Evolutionary conservation across 2,888 invertebrate genomes (phyloP).

Genomic region (Trachelus stipa): DNA sequence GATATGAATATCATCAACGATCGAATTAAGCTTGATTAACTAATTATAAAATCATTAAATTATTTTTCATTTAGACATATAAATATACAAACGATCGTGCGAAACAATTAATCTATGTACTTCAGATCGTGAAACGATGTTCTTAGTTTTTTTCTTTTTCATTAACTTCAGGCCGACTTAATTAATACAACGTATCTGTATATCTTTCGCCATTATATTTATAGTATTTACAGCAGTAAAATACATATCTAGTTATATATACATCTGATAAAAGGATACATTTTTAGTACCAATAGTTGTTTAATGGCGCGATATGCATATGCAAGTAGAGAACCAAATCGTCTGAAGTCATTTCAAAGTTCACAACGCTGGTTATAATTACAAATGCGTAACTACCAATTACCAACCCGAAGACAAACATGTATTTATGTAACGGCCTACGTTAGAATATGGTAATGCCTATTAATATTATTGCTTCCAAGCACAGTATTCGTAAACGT

Average conservation of each 20-base stretch:
- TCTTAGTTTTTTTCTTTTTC: neutral
- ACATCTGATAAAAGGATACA: slow-evolving; percentile 9
- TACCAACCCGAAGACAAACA: slow-evolving; percentile 34
- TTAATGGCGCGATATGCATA: slow-evolving; percentile 34
- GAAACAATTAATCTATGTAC: slow-evolving; percentile 27
- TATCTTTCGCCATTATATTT: slow-evolving; percentile 25
- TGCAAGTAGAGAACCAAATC: slow-evolving; percentile 22
- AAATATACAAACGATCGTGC: slow-evolving; percentile 45
- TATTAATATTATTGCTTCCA: slow-evolving; percentile 46
- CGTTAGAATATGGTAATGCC: slow-evolving; percentile 36
- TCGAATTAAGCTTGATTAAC: slow-evolving; percentile 31
- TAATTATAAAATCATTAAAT: slow-evolving; percentile 41
- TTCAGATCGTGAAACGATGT: neutral
- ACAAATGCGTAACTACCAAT: slow-evolving; percentile 29
- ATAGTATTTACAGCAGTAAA: slow-evolving; percentile 52
- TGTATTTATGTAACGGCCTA: slow-evolving; percentile 33
- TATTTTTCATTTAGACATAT: slow-evolving; percentile 32
- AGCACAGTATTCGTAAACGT: slow-evolving; percentile 32
- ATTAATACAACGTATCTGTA: slow-evolving; percentile 28
- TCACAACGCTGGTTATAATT: slow-evolving; percentile 33
- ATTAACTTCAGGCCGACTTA: slow-evolving; percentile 30
- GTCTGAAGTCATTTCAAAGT: slow-evolving; percentile 13
- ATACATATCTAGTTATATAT: slow-evolving; percentile 43
- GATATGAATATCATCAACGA: slow-evolving; percentile 33
- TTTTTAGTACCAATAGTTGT: slow-evolving; percentile 17